Base-by-base conservation (phyloP, 1,140 invertebrate genomes). In the Ceratina australensis region DNA sequence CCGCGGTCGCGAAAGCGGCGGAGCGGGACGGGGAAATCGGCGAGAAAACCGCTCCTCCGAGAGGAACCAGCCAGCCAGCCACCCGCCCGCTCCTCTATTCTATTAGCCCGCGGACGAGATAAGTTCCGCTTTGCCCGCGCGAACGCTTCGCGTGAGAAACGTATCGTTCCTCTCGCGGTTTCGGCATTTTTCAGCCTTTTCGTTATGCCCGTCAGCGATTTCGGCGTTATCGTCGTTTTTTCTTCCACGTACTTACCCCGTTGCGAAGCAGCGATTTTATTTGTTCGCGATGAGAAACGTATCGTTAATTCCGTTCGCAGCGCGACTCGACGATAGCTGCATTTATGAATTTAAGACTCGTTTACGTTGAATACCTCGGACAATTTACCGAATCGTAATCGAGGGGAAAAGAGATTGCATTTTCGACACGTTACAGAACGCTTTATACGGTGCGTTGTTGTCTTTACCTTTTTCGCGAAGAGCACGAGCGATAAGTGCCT, bases 1-100 rank as follows among this genome's bases (percentile, higher is more conserved):
- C 90, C 33, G 33, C 33, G 33, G 52, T 7, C 90, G 83, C 83
- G 82, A 89, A 90, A 89, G 2, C 33, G 33, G 2, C 33, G 33
- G 33, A 10, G 86, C 85, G 81, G 82, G 81, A 86, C 73, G 78
- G 81, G 81, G 83, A 79, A 82, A 74, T 77, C 79, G 73, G 78
- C 61, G 47, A 77, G 87, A 78, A 83, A 68, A 79, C 79, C n/a
- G 71, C 78, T 61, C 78, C 72, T 49, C 20, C 67, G 67, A 78
- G 67, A 78, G 79, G 76, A 63, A 54, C 71, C 3, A 65, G 50
- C n/a, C n/a, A n/a, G n/a, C n/a, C 54, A 15, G 20, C 24, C 72
- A 60, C 66, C 50, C 50, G n/a, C 64, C 57, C 66, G 68, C 82
- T 47, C 61, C n/a, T 13, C 82, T 84, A 84, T 84, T 84, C 83